Conservation (phyloP, 2,797 vertebrate genomes). For the Pampus argenteus region DNA sequence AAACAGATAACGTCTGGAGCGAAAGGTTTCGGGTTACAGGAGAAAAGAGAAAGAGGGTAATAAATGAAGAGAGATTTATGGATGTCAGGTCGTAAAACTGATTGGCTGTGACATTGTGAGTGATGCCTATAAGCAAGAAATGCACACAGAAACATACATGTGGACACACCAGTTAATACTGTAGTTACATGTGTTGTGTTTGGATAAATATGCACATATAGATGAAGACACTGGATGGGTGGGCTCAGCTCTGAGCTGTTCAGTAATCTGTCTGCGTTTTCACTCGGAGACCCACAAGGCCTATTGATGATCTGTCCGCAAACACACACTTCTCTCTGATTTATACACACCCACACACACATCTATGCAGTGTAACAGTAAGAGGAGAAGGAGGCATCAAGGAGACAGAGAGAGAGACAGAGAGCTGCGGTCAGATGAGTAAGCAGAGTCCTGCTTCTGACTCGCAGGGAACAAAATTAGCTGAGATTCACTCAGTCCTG, state of each 20-base stretch:
- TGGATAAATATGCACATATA: background rate
- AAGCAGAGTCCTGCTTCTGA: constrained; percentile 64
- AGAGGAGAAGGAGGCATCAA: constrained; percentile 61
- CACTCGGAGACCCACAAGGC: constrained; percentile 26
- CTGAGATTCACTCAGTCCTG: constrained; percentile 43
- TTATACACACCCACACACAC: constrained; percentile 12
- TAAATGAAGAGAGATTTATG: constrained; percentile 71
- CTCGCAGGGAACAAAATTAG: constrained; percentile 43
- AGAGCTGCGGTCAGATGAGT: constrained; percentile 60
- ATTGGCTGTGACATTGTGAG: constrained; percentile 64
- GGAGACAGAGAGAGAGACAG: constrained; percentile 44
- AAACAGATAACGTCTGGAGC: constrained; percentile 54
- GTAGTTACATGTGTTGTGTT: constrained; percentile 10
- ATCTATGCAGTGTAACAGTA: constrained; percentile 42
- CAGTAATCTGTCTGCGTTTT: constrained; percentile 62
- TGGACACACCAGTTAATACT: background rate
- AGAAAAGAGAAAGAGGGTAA: constrained; percentile 44
- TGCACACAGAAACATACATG: constrained; percentile 1
- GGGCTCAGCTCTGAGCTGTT: constrained; percentile 15
- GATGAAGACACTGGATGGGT: constrained; percentile 3
- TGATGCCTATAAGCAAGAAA: constrained; percentile 57
- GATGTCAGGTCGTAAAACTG: constrained; percentile 57
- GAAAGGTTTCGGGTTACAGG: constrained; percentile 32
- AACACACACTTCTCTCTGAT: constrained; percentile 41
- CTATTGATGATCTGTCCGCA: constrained; percentile 58